A percentile compares a stretch with the other conserved stretches of the same genome.
phyloP scores from a whole-genome alignment of 2,797 vertebrate species.

The Ctenochaetus hawaiiensis region DNA sequence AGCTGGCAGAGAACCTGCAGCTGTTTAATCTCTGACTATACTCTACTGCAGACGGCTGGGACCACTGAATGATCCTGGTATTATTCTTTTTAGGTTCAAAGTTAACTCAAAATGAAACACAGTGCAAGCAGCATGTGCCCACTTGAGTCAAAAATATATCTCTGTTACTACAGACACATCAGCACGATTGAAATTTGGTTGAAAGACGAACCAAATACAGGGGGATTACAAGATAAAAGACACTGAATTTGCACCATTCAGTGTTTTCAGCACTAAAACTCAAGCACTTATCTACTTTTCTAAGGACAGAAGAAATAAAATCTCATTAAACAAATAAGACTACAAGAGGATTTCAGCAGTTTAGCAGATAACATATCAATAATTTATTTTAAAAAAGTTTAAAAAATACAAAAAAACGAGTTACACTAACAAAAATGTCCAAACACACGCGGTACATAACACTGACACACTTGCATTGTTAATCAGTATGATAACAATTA shows the following conservation, averaged over 20 bases:
- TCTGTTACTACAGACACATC: slow-evolving; percentile 35
- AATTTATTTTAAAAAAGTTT: slow-evolving; percentile 71
- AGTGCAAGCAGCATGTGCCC: slow-evolving; percentile 1
- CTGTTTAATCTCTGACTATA: slow-evolving; percentile 46
- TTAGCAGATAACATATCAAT: slow-evolving; percentile 47
- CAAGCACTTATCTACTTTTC: slow-evolving; percentile 12
- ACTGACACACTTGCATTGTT: slow-evolving; percentile 32
- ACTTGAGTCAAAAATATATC: slow-evolving; percentile 33
- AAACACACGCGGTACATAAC: slow-evolving; percentile 50
- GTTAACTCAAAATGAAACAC: slow-evolving; percentile 26
- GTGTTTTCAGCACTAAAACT: slow-evolving; percentile 26
- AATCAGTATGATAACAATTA: slow-evolving; percentile 35
- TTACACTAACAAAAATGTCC: slow-evolving; percentile 55
- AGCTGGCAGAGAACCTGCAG: slow-evolving; percentile 45
- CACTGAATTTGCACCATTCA: slow-evolving; percentile 27
- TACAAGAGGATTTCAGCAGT: slow-evolving; percentile 48
- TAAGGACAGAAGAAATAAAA: slow-evolving; percentile 32
- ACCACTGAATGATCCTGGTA: slow-evolving; percentile 30
- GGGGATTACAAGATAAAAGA: slow-evolving; percentile 46
- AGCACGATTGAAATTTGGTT: slow-evolving; percentile 32
- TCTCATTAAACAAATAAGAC: slow-evolving; percentile 33
- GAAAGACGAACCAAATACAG: slow-evolving; percentile 24
- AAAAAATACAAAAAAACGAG: slow-evolving; percentile 61
- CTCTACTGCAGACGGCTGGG: slow-evolving; percentile 25
- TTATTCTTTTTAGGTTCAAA: slow-evolving; percentile 40